Base-by-base conservation (phyloP, 2,113 vertebrate genomes). In the Syrmaticus mikado region DNA sequence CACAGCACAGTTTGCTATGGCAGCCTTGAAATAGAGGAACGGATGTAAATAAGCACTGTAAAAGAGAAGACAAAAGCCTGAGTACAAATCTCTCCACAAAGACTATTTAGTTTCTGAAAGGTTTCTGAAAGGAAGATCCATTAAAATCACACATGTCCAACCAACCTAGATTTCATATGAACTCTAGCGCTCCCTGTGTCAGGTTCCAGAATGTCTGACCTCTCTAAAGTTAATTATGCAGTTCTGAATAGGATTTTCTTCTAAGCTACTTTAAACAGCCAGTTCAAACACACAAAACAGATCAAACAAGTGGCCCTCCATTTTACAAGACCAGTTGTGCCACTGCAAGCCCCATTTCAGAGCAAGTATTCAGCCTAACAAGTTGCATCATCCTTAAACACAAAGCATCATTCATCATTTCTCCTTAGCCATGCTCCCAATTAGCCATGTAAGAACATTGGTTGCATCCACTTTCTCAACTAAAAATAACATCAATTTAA, bases 361-460 rank as follows among this genome's bases (percentile, higher is more conserved):
- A 84, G 28, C 53, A 72, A 55, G 45, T 25, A 18, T 55, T 91
- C 65, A 61, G 38, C 45, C 65, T 32, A 71, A 20, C 10, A 77
- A 68, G 41, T 9, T 18, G 4, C 34, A 62, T 67, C 83, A 78
- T 55, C 87, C 78, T 64, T 75, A 61, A 92, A 78, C 75, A 57
- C 3, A 32, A 89, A 94, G 41, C 36, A 45, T 32, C 70, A 75
- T 64, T 93, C 76, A 52, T 74, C 28, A 25, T 71, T 90, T 93
- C 87, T 87, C 89, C 91, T 93, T 41, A 85, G 68, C 64, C 50
- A 88, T 57, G 28, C 82, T 48, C 43, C 87, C 61, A 55, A 93
- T 93, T 77, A 93, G 81, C 81, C 76, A 82, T 72, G 38, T 62
- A 55, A 86, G 45, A 80, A 86, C 34, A 52, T 64, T 41, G 61